phyloP scores from a whole-genome alignment of 1,140 invertebrate species.

The Orius insidiosus region DNA sequence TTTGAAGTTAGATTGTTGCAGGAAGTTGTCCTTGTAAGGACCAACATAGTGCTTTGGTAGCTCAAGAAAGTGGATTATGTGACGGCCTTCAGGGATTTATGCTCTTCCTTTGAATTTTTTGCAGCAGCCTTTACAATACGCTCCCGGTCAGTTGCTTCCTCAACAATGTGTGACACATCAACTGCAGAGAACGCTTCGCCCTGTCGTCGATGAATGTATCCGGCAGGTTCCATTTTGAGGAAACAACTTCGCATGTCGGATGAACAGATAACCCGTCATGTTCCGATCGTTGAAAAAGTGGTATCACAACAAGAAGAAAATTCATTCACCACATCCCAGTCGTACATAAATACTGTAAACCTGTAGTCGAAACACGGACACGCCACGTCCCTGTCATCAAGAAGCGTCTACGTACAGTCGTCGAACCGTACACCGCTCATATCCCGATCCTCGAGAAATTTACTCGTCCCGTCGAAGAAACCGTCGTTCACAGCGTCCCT shows the following conservation, averaged over 20 bases:
- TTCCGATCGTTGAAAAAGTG: slow-evolving; percentile 4
- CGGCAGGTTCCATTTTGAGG: slow-evolving; percentile 4
- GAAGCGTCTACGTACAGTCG: neutral
- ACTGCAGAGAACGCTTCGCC: neutral
- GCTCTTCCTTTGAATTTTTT: too few species aligned
- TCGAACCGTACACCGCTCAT: slow-evolving; percentile 8
- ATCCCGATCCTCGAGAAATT: slow-evolving; percentile 2
- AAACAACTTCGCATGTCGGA: neutral
- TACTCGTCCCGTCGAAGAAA: slow-evolving; percentile 6
- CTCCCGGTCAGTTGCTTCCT: too few species aligned
- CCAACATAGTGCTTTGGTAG: too few species aligned
- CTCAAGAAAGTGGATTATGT: too few species aligned
- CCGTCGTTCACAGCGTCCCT: slow-evolving; percentile 1
- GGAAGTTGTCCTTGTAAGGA: too few species aligned
- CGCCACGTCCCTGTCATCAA: slow-evolving; percentile 5
- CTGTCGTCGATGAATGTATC: slow-evolving; percentile 7
- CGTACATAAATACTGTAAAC: neutral
- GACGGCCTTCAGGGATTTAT: too few species aligned
- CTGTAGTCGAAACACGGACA: slow-evolving; percentile 2
- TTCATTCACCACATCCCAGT: slow-evolving; percentile 5
- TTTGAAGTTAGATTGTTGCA: too few species aligned
- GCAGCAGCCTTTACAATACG: too few species aligned
- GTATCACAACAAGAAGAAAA: neutral
- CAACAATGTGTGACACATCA: too few species aligned
- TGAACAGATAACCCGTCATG: slow-evolving; percentile 7